phyloP scores from a whole-genome alignment of 2,888 invertebrate genomes.

The Nebria salina region DNA sequence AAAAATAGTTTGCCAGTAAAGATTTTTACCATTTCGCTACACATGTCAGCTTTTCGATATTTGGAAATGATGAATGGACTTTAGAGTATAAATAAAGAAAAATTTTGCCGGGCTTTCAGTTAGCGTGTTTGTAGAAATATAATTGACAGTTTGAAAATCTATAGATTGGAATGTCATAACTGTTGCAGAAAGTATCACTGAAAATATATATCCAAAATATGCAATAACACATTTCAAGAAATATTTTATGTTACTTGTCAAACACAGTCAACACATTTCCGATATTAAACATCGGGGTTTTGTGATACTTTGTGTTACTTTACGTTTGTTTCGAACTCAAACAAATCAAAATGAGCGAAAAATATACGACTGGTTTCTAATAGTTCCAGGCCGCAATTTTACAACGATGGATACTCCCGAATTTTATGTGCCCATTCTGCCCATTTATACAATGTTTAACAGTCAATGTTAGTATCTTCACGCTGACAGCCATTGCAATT shows the following conservation, averaged over 20 bases:
- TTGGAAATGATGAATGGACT: too few species aligned
- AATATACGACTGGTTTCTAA: conserved; percentile 24
- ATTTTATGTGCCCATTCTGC: conserved; percentile 88
- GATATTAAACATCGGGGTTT: not conserved
- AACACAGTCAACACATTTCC: not conserved
- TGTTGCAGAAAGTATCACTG: too few species aligned
- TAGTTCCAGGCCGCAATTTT: conserved; percentile 88
- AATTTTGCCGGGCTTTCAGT: too few species aligned
- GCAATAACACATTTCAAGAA: not conserved
- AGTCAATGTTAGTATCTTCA: conserved; percentile 90
- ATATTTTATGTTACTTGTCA: not conserved
- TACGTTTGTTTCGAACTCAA: not conserved
- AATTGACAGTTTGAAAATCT: too few species aligned
- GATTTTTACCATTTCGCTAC: too few species aligned
- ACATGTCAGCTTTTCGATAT: too few species aligned
- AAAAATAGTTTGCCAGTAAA: too few species aligned
- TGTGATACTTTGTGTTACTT: not conserved
- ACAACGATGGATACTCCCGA: conserved; percentile 86
- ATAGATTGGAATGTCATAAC: too few species aligned
- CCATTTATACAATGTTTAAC: conserved; percentile 88
- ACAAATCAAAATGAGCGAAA: not conserved
- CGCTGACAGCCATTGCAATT: conserved; percentile 85
- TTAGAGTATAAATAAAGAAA: too few species aligned
- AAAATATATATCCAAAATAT: too few species aligned
- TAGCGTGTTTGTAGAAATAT: too few species aligned